A percentile compares a stretch with the other conserved stretches of the same genome.
These are phyloP conservation scores for Argyrosomus regius DNA, from an alignment of 2,797 vertebrate genomes.

Conservation along the genomic window DNA sequence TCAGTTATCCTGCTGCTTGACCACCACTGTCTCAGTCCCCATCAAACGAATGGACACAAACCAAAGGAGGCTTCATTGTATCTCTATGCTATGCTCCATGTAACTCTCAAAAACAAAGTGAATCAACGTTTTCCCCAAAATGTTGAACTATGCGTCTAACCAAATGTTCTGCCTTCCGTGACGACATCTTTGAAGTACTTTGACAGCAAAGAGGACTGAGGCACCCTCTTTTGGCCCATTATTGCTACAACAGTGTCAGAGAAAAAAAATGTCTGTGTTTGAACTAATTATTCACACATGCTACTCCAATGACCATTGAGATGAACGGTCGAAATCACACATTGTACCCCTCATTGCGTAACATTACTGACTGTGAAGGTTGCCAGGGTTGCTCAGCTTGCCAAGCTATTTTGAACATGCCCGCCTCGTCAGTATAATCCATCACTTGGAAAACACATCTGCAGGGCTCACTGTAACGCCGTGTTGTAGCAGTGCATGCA, in stretches of 20 bases:
- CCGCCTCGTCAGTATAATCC: slow-evolving; percentile 1
- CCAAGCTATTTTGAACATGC: slow-evolving; percentile 11
- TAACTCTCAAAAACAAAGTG: not conserved
- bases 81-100: not conserved
- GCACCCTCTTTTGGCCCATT: not conserved
- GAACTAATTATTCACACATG: slow-evolving; percentile 8
- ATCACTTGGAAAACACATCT: slow-evolving; percentile 22
- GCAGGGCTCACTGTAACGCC: not conserved
- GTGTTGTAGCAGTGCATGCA: slow-evolving; percentile 15
- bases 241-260: slow-evolving; percentile 3
- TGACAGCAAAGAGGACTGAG: not conserved
- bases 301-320: not conserved
- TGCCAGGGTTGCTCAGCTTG: not conserved
- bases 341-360: slow-evolving; percentile 7
- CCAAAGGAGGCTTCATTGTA: no score
- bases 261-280: not conserved
- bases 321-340: slow-evolving; percentile 10
- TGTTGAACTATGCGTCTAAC: not conserved
- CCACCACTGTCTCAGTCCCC: no score
- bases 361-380: not conserved
- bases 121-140: not conserved
- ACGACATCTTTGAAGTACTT: no score
- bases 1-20: no score
- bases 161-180: not conserved
- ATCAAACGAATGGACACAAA: no score